Evolutionary conservation across 92 coral and sea anemone species (phyloP), one percentile per base, ranked within the genome.

Genomic region (Heliopora coerulea): DNA sequence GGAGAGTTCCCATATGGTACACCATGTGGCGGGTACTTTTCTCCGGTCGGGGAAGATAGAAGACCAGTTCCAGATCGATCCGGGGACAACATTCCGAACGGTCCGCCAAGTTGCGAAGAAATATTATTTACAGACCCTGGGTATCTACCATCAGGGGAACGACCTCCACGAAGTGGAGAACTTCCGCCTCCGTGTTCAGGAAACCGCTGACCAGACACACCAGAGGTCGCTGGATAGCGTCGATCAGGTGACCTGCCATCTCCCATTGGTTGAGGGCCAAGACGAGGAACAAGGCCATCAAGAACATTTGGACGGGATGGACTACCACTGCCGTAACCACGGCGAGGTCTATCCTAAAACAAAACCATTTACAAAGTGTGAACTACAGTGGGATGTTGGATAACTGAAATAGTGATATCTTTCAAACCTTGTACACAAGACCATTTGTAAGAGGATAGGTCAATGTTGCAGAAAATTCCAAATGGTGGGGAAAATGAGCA

Each of bases 211-310:
- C 74, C 74, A 63, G 70, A 14, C 19, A 20, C 21, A 32, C 59
- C 59, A 10, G 58, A 24, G 12, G 59, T 0, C 56, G 52, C 27
- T 0, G 74, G 74, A 17, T 67, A 49, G 32, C 56, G 59, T 27
- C 74, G 74, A 50, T 49, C 74, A 67, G 74, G 59, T n/a, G 70
- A 63, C 12, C 30, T 21, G 67, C 67, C 67, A 17, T 8, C 72
- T 25, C 57, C 59, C 1, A 12, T 27, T 25, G 74, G 58, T 28
- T 67, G 74, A 49, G 74, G 46, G 9, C 74, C 59, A 49, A 25
- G 35, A 67, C 56, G 44, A 0, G 74, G 58, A 27, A 8, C 74
- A 34, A 67, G 59, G 48, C 59, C 74, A 44, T 67, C 74, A 46
- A 67, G 74, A 12, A 41, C 40, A 50, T 59, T 67, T 29, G 74